These are phyloP conservation scores for Amphiprion clarkii DNA, from an alignment of 2,797 vertebrate genomes.

Conservation along the genomic window DNA sequence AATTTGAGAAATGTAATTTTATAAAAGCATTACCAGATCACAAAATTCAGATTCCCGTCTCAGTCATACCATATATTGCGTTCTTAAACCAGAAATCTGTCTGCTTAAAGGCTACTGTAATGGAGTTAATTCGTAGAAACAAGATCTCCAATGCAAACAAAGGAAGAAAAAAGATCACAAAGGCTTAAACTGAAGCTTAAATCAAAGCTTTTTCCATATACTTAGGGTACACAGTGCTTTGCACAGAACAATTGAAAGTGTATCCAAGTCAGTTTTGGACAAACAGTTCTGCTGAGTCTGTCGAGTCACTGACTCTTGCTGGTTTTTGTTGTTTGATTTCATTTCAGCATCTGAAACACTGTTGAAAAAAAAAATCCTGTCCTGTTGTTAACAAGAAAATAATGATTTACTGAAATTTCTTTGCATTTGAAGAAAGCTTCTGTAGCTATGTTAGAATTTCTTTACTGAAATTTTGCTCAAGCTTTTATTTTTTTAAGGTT, in stretches of 20 bases:
- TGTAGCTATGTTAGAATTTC: constrained; percentile 7
- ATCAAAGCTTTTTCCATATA: constrained; percentile 35
- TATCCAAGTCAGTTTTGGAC: constrained; percentile 44
- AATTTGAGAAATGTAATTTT: neutral
- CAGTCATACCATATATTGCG: neutral
- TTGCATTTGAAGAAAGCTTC: constrained; percentile 15
- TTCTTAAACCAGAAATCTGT: neutral
- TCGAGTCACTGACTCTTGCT: constrained; percentile 48
- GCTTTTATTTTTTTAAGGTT: constrained; percentile 1
- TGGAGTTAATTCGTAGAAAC: constrained; percentile 11
- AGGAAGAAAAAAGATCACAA: neutral
- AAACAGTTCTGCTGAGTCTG: constrained; percentile 56
- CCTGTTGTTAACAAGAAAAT: constrained; percentile 28
- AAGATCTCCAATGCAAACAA: constrained; percentile 2
- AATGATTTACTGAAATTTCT: constrained; percentile 14
- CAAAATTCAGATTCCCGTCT: neutral
- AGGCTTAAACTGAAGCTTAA: constrained; percentile 4
- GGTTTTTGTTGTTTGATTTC: constrained; percentile 48
- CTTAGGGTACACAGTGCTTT: constrained; percentile 25
- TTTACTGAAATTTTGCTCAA: neutral
- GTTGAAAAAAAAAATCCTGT: constrained; percentile 17
- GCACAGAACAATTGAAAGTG: constrained; percentile 54
- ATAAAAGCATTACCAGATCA: too few relatives aligned
- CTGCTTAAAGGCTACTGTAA: constrained; percentile 9
- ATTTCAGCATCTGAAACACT: constrained; percentile 22